phyloP scores from a whole-genome alignment of 2,888 invertebrate genomes.

The Callyntrura sp. region DNA sequence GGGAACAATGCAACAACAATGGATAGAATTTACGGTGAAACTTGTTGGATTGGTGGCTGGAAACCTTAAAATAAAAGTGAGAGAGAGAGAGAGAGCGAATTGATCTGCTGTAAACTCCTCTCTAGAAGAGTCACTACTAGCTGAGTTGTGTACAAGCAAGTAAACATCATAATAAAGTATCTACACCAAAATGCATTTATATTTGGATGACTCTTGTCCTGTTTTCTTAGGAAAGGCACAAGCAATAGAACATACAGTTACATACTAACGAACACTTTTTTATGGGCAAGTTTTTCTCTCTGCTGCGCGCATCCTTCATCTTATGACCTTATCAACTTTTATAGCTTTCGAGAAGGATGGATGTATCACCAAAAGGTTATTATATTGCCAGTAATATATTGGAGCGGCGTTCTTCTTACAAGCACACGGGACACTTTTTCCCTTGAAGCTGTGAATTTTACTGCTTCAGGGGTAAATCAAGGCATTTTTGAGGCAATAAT shows the following conservation, averaged over 20 bases:
- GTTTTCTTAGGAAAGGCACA: background rate
- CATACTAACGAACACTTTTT: background rate
- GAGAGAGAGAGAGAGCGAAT: conserved; percentile 17
- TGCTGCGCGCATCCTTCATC: background rate
- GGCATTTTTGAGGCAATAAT: conserved; percentile 51
- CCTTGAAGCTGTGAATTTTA: conserved; percentile 76
- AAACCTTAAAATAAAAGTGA: conserved; percentile 32
- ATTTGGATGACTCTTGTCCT: conserved; percentile 7
- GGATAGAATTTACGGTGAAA: conserved; percentile 53
- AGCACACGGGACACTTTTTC: conserved; percentile 71
- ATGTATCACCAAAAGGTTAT: conserved; percentile 34
- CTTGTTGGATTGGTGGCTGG: conserved; percentile 46
- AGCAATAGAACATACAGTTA: background rate
- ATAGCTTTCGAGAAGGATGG: conserved; percentile 41
- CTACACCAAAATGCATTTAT: background rate
- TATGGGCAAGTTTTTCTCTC: conserved; percentile 30
- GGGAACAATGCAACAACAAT: conserved; percentile 60
- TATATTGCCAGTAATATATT: conserved; percentile 42
- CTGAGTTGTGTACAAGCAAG: no score
- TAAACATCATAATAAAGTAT: background rate
- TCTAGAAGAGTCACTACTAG: no score
- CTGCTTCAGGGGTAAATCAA: conserved; percentile 62
- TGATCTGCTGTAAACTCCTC: background rate
- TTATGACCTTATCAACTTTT: conserved; percentile 71
- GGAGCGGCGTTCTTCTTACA: conserved; percentile 65